These are phyloP conservation scores for Acipenser transmontanus DNA, from an alignment of 2,797 vertebrate species.

Conservation along the genomic window DNA sequence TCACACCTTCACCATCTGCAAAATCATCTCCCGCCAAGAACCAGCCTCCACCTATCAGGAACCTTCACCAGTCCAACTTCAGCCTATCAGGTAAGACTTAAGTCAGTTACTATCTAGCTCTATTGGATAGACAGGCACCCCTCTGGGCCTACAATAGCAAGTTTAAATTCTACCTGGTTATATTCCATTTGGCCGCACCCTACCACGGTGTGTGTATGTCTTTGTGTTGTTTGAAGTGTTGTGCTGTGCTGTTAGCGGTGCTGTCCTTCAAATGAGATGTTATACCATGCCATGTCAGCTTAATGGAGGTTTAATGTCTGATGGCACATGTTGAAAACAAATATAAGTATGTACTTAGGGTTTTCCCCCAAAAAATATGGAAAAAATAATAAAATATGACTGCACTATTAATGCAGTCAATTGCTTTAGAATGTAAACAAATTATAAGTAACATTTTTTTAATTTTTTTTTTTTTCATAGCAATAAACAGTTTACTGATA, in stretches of 20 bases:
- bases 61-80: slow-evolving; percentile 95
- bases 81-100: slow-evolving; percentile 81
- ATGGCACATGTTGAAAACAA: background rate
- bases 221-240: slow-evolving; percentile 15
- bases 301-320: background rate
- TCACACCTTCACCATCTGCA: slow-evolving; percentile 83
- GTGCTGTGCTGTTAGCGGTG: slow-evolving; percentile 12
- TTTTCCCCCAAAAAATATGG: background rate
- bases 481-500: no score
- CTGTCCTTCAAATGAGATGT: background rate
- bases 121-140: background rate
- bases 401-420: background rate
- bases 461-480: no score
- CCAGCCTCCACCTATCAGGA: slow-evolving; percentile 83
- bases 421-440: no score
- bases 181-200: slow-evolving; percentile 7
- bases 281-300: slow-evolving; percentile 3
- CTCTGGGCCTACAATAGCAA: background rate
- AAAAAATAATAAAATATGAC: background rate
- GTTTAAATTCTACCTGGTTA: slow-evolving; percentile 4
- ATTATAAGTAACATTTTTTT: no score
- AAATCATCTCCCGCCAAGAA: slow-evolving; percentile 85
- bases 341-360: background rate
- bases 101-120: background rate
- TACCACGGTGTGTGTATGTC: background rate